Conservation (phyloP, 1,140 invertebrate species). For the Elymnias hypermnestra region DNA sequence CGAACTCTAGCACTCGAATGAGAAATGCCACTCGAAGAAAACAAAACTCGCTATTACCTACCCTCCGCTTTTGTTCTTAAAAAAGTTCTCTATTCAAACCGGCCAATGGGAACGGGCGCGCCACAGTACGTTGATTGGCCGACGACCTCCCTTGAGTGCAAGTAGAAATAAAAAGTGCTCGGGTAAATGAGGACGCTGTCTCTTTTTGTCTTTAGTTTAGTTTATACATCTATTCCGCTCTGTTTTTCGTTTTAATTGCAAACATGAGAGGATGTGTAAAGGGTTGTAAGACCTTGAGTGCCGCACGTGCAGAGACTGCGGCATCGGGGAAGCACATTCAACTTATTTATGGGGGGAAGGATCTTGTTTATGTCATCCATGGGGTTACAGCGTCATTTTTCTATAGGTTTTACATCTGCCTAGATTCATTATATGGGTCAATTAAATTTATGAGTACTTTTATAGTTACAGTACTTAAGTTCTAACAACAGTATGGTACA, state of each 20-base stretch:
- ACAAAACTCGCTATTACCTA: slow-evolving; percentile 74
- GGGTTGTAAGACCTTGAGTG: slow-evolving; percentile 69
- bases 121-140: slow-evolving; percentile 71
- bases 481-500: background rate
- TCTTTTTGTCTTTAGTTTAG: slow-evolving; percentile 39
- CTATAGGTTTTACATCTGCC: slow-evolving; percentile 27
- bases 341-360: slow-evolving; percentile 56
- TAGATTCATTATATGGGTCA: slow-evolving; percentile 45
- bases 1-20: slow-evolving; percentile 57
- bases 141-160: slow-evolving; percentile 68
- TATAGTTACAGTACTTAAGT: slow-evolving; percentile 14
- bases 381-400: slow-evolving; percentile 32
- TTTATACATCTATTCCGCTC: slow-evolving; percentile 40
- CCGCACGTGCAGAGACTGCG: slow-evolving; percentile 56
- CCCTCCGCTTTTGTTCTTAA: slow-evolving; percentile 66
- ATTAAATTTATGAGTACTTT: slow-evolving; percentile 29
- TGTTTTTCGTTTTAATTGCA: slow-evolving; percentile 74
- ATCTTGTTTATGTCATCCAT: slow-evolving; percentile 58
- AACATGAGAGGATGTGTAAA: slow-evolving; percentile 68
- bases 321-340: slow-evolving; percentile 59
- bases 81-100: slow-evolving; percentile 71
- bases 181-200: slow-evolving; percentile 62
- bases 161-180: slow-evolving; percentile 72
- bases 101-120: slow-evolving; percentile 65
- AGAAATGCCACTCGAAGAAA: slow-evolving; percentile 67